phyloP scores from a whole-genome alignment of 2,113 vertebrate species.

The Pagrus major region DNA sequence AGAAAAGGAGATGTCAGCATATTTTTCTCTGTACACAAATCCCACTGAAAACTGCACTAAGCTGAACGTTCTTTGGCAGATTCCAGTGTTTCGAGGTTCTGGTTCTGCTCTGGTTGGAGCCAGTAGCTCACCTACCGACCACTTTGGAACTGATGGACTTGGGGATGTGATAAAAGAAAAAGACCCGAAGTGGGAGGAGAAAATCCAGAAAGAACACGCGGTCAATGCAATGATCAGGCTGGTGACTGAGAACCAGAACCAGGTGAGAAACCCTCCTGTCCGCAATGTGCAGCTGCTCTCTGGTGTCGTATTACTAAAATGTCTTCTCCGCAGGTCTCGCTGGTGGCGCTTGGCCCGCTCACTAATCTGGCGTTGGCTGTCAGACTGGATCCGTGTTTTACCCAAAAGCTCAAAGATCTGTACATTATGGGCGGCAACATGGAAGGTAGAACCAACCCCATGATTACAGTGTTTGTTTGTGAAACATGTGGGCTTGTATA shows the following conservation, averaged over 20 bases:
- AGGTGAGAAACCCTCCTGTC: conserved; percentile 65
- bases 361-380: conserved; percentile 85
- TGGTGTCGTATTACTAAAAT: conserved; percentile 3
- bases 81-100: conserved; percentile 84
- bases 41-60: neutral
- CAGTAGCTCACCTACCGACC: conserved; percentile 29
- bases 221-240: conserved; percentile 81
- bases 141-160: conserved; percentile 85
- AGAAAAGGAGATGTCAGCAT: no score
- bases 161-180: conserved; percentile 79
- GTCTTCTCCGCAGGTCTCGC: conserved; percentile 72
- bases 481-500: neutral
- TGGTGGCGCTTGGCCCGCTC: conserved; percentile 85
- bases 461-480: neutral
- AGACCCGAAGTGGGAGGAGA: conserved; percentile 75
- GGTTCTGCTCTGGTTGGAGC: conserved; percentile 70
- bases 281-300: neutral
- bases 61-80: conserved; percentile 54
- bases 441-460: conserved; percentile 75
- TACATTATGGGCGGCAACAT: conserved; percentile 88
- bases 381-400: conserved; percentile 79
- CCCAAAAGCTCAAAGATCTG: conserved; percentile 81
- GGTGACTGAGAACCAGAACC: conserved; percentile 78
- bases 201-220: conserved; percentile 81
- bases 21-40: neutral